Percentiles rank a stretch among this genome's conserved stretches.
Conservation (phyloP, 2,888 invertebrate species). For the Stramonita haemastoma region DNA sequence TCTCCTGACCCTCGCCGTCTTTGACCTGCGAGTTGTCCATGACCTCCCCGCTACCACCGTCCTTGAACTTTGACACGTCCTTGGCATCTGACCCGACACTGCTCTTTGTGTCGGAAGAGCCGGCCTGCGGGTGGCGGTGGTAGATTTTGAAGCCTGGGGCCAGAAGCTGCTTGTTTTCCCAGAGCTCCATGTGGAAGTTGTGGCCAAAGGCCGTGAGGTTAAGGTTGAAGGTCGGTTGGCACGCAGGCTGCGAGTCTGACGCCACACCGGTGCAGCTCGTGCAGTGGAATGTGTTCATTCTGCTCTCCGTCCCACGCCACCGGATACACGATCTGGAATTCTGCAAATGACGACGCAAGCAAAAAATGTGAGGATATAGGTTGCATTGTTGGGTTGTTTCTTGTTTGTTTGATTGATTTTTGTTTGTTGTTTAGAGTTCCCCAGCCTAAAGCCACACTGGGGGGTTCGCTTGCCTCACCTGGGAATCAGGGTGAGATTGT, state of each 20-base stretch:
- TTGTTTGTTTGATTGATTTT: background rate
- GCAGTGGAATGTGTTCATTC: slow-evolving; percentile 36
- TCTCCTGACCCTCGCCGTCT: background rate
- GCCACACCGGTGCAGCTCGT: slow-evolving; percentile 27
- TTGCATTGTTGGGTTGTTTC: too few relatives aligned
- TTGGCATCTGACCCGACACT: background rate
- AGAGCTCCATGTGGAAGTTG: slow-evolving; percentile 61
- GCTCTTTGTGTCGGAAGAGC: slow-evolving; percentile 33
- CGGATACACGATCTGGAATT: slow-evolving; percentile 35
- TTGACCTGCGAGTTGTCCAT: slow-evolving; percentile 41
- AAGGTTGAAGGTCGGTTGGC: slow-evolving; percentile 51
- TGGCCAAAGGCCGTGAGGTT: slow-evolving; percentile 61
- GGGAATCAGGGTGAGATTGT: too few relatives aligned
- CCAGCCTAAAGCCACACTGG: too few relatives aligned
- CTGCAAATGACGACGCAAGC: background rate
- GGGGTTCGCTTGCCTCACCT: too few relatives aligned
- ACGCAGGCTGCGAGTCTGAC: slow-evolving; percentile 26
- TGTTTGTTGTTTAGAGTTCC: too few relatives aligned
- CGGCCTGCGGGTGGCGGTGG: slow-evolving; percentile 52
- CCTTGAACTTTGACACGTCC: slow-evolving; percentile 14
- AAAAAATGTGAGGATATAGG: too few relatives aligned
- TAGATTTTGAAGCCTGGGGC: slow-evolving; percentile 68
- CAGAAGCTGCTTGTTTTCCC: slow-evolving; percentile 60
- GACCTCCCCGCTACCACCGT: slow-evolving; percentile 16
- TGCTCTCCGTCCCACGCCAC: slow-evolving; percentile 36